Evolutionary conservation across 2,797 vertebrate species (phyloP).

Genomic region (Mormyrops attenuatus): DNA sequence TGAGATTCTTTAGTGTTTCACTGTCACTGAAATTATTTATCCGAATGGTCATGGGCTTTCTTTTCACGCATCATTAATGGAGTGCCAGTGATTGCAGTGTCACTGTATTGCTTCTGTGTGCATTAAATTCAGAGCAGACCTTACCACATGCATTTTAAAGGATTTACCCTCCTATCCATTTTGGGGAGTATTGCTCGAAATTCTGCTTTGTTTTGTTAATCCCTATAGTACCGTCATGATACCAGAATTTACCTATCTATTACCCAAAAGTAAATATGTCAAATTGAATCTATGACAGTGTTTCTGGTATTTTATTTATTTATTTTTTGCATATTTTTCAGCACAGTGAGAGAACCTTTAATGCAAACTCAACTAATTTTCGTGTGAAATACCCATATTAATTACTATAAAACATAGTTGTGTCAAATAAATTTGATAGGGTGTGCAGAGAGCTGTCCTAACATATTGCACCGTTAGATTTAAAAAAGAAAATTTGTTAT

Average conservation of each 20-base stretch:
- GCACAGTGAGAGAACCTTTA: neutral
- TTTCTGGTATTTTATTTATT: neutral
- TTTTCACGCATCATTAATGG: neutral
- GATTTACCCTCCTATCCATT: neutral
- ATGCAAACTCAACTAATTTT: neutral
- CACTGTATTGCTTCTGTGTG: neutral
- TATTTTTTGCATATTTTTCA: neutral
- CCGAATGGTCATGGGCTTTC: neutral
- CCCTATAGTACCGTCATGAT: neutral
- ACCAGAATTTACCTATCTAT: neutral
- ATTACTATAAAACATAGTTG: neutral
- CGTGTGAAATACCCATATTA: neutral
- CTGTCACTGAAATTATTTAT: neutral
- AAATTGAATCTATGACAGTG: neutral
- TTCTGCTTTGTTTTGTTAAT: neutral
- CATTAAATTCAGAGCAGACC: neutral
- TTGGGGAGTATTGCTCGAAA: neutral
- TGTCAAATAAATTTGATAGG: neutral
- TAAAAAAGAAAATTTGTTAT: neutral
- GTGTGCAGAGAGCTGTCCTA: neutral
- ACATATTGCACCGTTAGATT: neutral
- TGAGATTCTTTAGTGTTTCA: neutral
- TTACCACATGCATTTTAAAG: neutral
- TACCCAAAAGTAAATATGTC: neutral
- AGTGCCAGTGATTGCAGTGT: neutral